phyloP scores from a whole-genome alignment of 1,140 invertebrate species.

The Tetranychus cinnabarinus region DNA sequence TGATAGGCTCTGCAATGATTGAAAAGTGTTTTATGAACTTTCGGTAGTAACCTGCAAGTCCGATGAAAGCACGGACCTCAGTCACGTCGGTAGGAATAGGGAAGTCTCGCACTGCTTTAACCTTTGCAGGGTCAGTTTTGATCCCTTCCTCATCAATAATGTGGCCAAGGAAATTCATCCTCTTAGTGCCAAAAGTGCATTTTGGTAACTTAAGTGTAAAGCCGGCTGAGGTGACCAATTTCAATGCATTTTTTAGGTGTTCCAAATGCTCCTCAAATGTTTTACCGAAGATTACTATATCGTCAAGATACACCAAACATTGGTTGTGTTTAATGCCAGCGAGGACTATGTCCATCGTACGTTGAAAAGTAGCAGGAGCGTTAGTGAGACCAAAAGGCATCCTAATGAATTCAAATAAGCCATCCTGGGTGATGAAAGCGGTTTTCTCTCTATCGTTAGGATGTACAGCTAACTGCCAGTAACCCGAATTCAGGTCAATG shows the following conservation, averaged over 20 bases:
- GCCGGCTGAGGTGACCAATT: neutral
- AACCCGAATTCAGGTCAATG: conserved; percentile 25
- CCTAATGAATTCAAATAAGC: conserved; percentile 17
- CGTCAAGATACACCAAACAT: conserved; percentile 3
- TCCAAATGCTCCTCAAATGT: conserved; percentile 4
- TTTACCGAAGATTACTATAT: conserved; percentile 4
- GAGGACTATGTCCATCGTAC: conserved; percentile 6
- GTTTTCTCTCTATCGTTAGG: conserved; percentile 20
- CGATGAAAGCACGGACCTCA: neutral
- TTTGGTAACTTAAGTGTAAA: conserved; percentile 9
- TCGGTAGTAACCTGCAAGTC: neutral
- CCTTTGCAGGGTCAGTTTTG: neutral
- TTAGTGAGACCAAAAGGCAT: conserved; percentile 16
- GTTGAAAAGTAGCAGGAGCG: conserved; percentile 7
- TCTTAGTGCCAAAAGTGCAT: conserved; percentile 7
- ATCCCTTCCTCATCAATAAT: conserved; percentile 2
- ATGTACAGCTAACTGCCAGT: conserved; percentile 22
- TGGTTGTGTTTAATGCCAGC: neutral
- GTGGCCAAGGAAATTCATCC: conserved; percentile 7
- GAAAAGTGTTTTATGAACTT: neutral
- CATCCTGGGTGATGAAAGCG: conserved; percentile 20
- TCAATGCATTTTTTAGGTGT: neutral
- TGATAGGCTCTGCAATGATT: neutral
- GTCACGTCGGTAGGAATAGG: neutral
- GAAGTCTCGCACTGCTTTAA: neutral